These are phyloP conservation scores for Australoheros facetus DNA, from an alignment of 2,797 vertebrate genomes.

Conservation along the genomic window DNA sequence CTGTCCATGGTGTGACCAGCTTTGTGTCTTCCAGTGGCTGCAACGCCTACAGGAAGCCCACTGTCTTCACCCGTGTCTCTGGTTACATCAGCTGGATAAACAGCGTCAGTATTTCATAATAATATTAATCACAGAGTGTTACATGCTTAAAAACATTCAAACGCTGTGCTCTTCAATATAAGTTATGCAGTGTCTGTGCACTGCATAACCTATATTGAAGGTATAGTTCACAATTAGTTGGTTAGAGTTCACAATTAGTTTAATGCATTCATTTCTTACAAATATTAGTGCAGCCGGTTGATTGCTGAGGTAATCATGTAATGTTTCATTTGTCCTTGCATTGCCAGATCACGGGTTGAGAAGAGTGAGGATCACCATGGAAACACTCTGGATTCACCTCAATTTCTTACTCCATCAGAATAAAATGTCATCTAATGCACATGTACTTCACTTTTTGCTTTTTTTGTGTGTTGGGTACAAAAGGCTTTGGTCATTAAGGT, in stretches of 20 bases:
- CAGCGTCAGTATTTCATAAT: constrained; percentile 76
- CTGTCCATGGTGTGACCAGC: constrained; percentile 90
- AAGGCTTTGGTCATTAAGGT: neutral
- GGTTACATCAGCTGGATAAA: constrained; percentile 88
- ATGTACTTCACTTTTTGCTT: neutral
- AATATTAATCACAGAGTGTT: neutral
- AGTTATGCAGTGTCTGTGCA: neutral
- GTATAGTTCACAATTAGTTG: too few species aligned
- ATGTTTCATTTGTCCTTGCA: constrained; percentile 44
- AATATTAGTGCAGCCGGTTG: neutral
- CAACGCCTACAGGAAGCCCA: constrained; percentile 84
- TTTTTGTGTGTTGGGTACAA: neutral
- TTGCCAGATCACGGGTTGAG: constrained; percentile 76
- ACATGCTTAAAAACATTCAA: neutral
- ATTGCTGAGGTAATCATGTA: constrained; percentile 3
- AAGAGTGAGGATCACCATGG: constrained; percentile 31
- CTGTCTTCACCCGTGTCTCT: constrained; percentile 87
- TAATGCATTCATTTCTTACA: neutral
- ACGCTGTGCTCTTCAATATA: too few species aligned
- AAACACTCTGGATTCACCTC: constrained; percentile 39
- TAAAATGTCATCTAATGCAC: constrained; percentile 45
- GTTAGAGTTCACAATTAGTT: neutral
- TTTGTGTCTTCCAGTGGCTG: constrained; percentile 89
- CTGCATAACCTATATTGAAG: too few species aligned
- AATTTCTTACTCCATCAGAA: constrained; percentile 35